Base-by-base conservation (phyloP, 2,888 invertebrate species). In the Priocnemis perturbator region DNA sequence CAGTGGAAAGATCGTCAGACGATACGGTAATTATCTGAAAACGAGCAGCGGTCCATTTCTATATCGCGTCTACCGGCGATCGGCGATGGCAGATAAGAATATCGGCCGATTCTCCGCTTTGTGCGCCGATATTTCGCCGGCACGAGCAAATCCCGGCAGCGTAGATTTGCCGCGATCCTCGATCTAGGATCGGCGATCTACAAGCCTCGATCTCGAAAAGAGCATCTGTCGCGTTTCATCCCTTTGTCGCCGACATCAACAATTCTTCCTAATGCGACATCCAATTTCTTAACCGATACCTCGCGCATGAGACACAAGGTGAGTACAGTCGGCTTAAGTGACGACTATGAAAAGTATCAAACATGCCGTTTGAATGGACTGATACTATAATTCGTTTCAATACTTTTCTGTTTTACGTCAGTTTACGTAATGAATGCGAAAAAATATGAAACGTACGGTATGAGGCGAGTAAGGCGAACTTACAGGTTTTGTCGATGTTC, bases 201-300 rank as follows among this genome's bases (percentile, higher is more conserved):
- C n/a, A 63, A 69, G 52, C 61, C 50, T 55, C 44, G 77, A 81
- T 77, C 79, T 71, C 82, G 79, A 77, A 79, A 83, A 82, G 85
- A 83, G 85, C 85, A 86, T 85, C 86, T 85, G 86, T 73, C 73
- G 72, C 71, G 76, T 79, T 81, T 82, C 79, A 71, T 74, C 62
- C 55, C 48, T 52, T 77, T 65, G 47, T 57, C 55, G 70, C 50
- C 58, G 53, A 44, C 60, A 64, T 68, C 69, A 26, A 23, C 7
- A 58, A 67, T 69, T 65, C 52, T 71, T 63, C 17, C 20, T 23
- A 55, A 61, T n/a, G 21, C 44, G 9, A 60, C 5, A 26, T 26
- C 5, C 26, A n/a, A n/a, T n/a, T n/a, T n/a, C n/a, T n/a, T n/a
- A n/a, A n/a, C n/a, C n/a, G n/a, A n/a, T n/a, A n/a, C n/a, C n/a